These are phyloP conservation scores for Geodia barretti DNA, from an alignment of 37 sponge, comb jelly and placozoan genomes.

Conservation along the genomic window DNA sequence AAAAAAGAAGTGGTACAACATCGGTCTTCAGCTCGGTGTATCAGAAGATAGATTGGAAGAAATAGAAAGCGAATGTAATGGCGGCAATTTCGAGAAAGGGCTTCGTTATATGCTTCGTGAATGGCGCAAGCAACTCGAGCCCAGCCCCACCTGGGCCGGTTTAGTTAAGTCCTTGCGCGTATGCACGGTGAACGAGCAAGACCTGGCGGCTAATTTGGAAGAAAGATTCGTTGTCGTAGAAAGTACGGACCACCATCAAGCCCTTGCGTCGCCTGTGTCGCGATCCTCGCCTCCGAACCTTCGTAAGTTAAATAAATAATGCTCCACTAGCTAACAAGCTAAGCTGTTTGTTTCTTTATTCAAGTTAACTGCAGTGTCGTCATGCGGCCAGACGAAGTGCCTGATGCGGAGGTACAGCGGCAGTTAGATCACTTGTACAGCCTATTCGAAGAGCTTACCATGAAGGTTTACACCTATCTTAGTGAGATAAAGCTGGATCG, in stretches of 20 bases:
- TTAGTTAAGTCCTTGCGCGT: background rate
- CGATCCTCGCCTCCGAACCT: no score
- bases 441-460: background rate
- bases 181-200: background rate
- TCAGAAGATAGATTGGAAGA: background rate
- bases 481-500: background rate
- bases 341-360: no score
- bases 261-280: no score
- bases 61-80: background rate
- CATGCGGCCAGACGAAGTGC: background rate
- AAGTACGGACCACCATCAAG: no score
- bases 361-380: background rate
- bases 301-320: no score
- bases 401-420: background rate
- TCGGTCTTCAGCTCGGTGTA: background rate
- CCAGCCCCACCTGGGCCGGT: background rate
- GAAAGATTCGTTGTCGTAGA: background rate
- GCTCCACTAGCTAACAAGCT: no score
- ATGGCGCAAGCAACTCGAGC: background rate
- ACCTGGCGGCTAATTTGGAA: background rate
- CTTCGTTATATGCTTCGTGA: background rate
- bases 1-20: background rate
- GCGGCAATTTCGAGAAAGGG: background rate
- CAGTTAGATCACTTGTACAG: background rate
- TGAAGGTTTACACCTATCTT: background rate